These are phyloP conservation scores for Mesitornis unicolor DNA, from an alignment of 2,113 vertebrate genomes.

Conservation along the genomic window DNA sequence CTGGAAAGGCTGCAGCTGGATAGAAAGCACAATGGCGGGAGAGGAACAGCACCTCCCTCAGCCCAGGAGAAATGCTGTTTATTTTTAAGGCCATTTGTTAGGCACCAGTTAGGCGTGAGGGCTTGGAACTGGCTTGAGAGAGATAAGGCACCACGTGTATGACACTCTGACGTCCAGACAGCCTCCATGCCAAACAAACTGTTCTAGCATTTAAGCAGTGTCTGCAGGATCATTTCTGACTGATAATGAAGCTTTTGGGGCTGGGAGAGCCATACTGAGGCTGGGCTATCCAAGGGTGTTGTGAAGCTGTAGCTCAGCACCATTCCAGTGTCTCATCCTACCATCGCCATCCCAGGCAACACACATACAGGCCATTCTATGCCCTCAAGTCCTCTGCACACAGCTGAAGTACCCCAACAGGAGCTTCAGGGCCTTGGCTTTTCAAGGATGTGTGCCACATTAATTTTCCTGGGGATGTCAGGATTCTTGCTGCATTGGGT, in stretches of 20 bases:
- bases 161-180: background rate
- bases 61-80: background rate
- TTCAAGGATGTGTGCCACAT: background rate
- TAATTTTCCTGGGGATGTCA: background rate
- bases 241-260: background rate
- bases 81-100: background rate
- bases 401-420: background rate
- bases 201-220: background rate
- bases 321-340: background rate
- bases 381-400: background rate
- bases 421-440: background rate
- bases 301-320: background rate
- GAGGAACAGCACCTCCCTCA: background rate
- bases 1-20: background rate
- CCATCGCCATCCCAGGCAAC: background rate
- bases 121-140: background rate
- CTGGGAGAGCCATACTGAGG: background rate
- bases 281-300: accelerated
- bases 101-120: background rate
- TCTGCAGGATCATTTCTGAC: background rate
- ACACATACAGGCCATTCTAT: background rate
- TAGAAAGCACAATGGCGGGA: accelerated
- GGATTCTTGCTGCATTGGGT: background rate
- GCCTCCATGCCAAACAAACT: background rate
- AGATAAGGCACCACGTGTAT: accelerated